Base-by-base conservation (phyloP, 2,888 invertebrate species). In the Ditylenchus weischeri region DNA sequence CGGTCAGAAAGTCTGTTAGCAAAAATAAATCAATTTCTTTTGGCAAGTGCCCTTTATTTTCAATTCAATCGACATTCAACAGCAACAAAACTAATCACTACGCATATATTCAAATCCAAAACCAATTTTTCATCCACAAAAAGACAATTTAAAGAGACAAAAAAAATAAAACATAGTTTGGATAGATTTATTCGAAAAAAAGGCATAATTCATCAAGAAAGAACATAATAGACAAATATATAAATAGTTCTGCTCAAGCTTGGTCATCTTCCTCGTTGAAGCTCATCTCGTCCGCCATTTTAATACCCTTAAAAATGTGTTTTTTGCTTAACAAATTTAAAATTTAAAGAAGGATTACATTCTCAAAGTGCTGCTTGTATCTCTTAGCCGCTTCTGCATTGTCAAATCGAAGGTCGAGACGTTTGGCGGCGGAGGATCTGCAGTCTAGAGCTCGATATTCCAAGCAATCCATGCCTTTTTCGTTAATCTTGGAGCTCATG, bases 191-290 rank as follows among this genome's bases (percentile, higher is more conserved):
- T 43, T 43, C 2, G 8, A 15, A 43, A 43, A 43, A 43, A 43
- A 43, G 43, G 8, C 15, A 43, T 43, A 43, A 8, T 29, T 29
- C 29, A 43, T 43, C 15, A 43, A 3, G 15, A 43, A 43, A 43
- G 8, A 43, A 43, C 43, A 43, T 29, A 29, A 29, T 8, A 6
- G 43, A 43, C 1, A 15, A 43, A 43, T 43, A 15, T 10, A 43
- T 43, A 2, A 43, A 43, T 13, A 43, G 8, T 43, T 8, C 15
- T 21, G 36, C 59, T 59, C 35, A 38, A 15, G 23, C 43, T 59
- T 43, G 36, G 36, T 59, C 36, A n/a, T 59, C 38, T 23, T 59
- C 59, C 36, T 54, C 54, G 54, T 54, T 29, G 29, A 54, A 54
- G n/a, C 10, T 54, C 29, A 29, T 15, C 29, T 54, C 54, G 6